These are phyloP conservation scores for Latheticus oryzae DNA, from an alignment of 2,888 invertebrate species.

Conservation along the genomic window DNA sequence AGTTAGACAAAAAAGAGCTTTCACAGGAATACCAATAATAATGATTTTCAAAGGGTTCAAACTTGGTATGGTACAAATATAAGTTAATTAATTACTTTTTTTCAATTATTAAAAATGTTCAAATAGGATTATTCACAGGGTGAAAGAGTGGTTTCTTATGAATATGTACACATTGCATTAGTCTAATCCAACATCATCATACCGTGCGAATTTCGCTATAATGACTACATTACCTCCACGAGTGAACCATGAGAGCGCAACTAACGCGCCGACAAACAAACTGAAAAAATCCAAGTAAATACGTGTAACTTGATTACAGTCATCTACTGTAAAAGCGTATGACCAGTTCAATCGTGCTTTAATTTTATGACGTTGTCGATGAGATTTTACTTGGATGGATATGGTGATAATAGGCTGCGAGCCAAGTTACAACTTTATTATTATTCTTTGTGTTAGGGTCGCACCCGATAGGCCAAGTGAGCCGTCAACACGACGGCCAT, in stretches of 20 bases:
- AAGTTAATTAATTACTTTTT: no score
- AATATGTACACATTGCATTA: no score
- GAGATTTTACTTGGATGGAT: conserved; percentile 35
- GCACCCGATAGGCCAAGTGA: conserved; percentile 25
- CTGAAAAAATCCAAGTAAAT: conserved; percentile 50
- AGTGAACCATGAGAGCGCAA: conserved; percentile 54
- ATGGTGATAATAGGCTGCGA: conserved; percentile 45
- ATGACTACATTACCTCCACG: conserved; percentile 50
- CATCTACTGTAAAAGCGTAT: conserved; percentile 44
- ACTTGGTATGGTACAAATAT: no score
- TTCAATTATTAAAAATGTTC: no score
- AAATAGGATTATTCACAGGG: no score
- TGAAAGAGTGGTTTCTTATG: no score
- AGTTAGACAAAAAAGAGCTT: no score
- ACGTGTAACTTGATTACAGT: conserved; percentile 50
- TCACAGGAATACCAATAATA: no score
- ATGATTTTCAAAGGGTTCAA: no score
- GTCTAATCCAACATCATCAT: conserved; percentile 11
- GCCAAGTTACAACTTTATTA: conserved; percentile 46
- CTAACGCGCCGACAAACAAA: conserved; percentile 55
- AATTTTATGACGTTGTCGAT: conserved; percentile 1
- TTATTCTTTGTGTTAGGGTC: conserved; percentile 36
- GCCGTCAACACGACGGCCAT: conserved; percentile 37
- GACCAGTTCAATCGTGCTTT: conserved; percentile 36
- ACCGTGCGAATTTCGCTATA: conserved; percentile 34